A percentile compares a stretch with the other conserved stretches of the same genome.
phyloP scores from a whole-genome alignment of 2,888 invertebrate species.

The Automeris io region DNA sequence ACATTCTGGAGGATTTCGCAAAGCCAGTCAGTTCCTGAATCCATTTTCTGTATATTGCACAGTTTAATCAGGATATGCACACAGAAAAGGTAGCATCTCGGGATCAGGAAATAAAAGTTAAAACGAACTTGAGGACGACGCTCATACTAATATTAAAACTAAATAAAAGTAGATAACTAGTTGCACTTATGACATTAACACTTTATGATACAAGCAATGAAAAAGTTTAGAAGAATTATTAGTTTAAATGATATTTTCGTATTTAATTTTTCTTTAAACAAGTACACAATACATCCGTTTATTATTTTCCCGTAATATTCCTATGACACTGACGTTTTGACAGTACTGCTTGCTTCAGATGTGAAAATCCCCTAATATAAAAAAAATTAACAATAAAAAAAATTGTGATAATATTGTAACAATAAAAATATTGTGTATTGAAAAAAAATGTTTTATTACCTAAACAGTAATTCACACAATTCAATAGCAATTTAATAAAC shows the following conservation, averaged over 20 bases:
- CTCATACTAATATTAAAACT: slow-evolving; percentile 2
- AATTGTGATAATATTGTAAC: too few species aligned
- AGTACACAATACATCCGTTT: not conserved
- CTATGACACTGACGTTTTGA: not conserved
- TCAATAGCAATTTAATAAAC: too few species aligned
- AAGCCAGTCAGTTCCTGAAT: slow-evolving; percentile 84
- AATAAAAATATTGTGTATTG: too few species aligned
- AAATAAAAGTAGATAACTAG: not conserved
- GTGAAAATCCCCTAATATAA: too few species aligned
- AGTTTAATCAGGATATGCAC: slow-evolving; percentile 19
- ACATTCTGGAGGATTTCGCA: slow-evolving; percentile 92
- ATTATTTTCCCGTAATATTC: slow-evolving; percentile 2
- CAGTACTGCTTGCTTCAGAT: too few species aligned
- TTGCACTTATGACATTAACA: not conserved
- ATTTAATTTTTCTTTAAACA: not conserved
- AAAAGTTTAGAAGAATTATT: not conserved
- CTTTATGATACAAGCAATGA: too few species aligned
- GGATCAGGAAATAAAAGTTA: slow-evolving; percentile 56
- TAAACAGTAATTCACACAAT: too few species aligned
- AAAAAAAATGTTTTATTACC: too few species aligned
- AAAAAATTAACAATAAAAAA: too few species aligned
- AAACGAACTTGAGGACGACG: slow-evolving; percentile 25
- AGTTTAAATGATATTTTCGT: not conserved
- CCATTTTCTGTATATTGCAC: slow-evolving; percentile 40
- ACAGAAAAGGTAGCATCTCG: slow-evolving; percentile 50